Evolutionary conservation across 2,888 invertebrate genomes (phyloP), one percentile per base, ranked within the genome.

Genomic region (Mechanitis mazaeus): DNA sequence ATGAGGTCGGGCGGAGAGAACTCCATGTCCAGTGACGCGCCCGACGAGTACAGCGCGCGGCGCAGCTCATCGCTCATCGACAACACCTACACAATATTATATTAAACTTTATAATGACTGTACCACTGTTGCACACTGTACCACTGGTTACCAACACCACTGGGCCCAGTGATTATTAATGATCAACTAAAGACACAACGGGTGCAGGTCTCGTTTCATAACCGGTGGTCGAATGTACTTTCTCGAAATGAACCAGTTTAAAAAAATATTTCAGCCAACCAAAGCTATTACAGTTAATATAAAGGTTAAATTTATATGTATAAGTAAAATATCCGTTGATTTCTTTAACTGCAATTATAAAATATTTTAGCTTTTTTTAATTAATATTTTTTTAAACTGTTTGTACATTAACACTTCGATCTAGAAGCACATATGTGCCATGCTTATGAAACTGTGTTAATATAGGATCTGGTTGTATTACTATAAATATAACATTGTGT

Each of bases 1-100:
- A 96, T 94, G 73, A 98, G 92, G 79, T 98, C 98, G 12, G 98
- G 98, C 70, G 98, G 93, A 69, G 95, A 94, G 72, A 96, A 92
- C 79, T 97, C 97, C 85, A 95, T 92, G 87, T 97, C 96, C 77
- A 97, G 91, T 71, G 96, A 95, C 73, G 93, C 93, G 74, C 94
- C 94, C 75, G 93, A 93, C 71, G 93, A 94, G 71, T 95, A 94
- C 61, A 95, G 92, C 65, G 96, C 95, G 81, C 95, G 93, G 68
- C 96, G 94, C 78, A 96, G 92, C 91, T 97, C 97, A 91, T 97
- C 97, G 91, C 95, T 96, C 95, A 97, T 96, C 85, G 96, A 96
- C 93, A 97, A 91, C 82, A 96, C 95, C 97, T 97, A 89, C 55
- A 46, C 76, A 65, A 70, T 64, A 66, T 68, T 33, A 62, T 68